phyloP scores from a whole-genome alignment of 2,888 invertebrate species.

The Ophion ellenae region DNA sequence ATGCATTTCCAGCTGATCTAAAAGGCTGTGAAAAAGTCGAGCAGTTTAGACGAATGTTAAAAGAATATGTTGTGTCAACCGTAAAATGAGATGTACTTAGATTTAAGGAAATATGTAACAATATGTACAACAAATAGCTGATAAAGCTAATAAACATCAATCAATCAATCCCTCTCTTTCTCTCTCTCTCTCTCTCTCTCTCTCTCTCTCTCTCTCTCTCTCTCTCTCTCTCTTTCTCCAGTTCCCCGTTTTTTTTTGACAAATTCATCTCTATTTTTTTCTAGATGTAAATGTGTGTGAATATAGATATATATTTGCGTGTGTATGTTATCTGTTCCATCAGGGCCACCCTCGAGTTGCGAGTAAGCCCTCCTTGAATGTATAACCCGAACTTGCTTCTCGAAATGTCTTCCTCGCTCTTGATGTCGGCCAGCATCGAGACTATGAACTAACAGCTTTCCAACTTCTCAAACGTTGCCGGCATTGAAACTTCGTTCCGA shows the following conservation, averaged over 20 bases:
- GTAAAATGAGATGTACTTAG: no score
- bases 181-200: slow-evolving; percentile 19
- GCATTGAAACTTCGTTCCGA: slow-evolving; percentile 66
- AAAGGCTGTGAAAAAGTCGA: no score
- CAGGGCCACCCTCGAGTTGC: neutral
- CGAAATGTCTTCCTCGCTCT: slow-evolving; percentile 20
- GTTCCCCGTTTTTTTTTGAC: neutral
- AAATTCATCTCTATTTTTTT: slow-evolving; percentile 17
- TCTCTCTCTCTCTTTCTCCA: neutral
- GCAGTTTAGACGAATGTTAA: no score
- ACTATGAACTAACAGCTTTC: slow-evolving; percentile 70
- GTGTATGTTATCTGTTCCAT: neutral
- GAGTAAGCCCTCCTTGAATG: slow-evolving; percentile 8
- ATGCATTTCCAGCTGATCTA: no score
- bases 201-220: neutral
- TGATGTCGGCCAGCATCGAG: slow-evolving; percentile 24
- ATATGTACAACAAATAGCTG: no score
- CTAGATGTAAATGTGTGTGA: neutral
- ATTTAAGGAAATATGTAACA: no score
- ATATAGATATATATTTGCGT: neutral
- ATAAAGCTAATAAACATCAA: no score
- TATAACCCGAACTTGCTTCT: slow-evolving; percentile 15
- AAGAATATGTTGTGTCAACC: no score
- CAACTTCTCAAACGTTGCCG: slow-evolving; percentile 70
- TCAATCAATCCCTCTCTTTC: no score